Evolutionary conservation across 2,113 vertebrate species (phyloP).

Genomic region (Diphyllodes magnificus): DNA sequence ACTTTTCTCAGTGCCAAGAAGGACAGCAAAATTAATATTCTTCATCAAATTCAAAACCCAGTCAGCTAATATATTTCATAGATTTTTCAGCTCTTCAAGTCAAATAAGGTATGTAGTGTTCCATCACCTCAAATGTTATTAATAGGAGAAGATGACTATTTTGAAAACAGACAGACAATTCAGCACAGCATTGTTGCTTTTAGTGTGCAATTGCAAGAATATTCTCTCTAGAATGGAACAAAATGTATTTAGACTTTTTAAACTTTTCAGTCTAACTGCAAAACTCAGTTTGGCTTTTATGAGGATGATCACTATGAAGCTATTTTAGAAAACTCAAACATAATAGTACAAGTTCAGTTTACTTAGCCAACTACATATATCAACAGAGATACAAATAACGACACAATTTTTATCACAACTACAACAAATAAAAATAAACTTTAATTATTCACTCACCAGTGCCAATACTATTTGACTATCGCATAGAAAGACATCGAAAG

Average conservation of each 20-base stretch:
- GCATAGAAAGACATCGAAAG: background rate
- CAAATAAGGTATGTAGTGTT: background rate
- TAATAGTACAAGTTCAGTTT: background rate
- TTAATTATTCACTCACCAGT: constrained; percentile 25
- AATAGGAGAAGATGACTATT: background rate
- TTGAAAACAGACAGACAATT: background rate
- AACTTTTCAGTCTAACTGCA: background rate
- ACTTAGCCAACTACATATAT: background rate
- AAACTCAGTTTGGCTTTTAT: background rate
- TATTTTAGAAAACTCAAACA: background rate
- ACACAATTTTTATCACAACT: background rate
- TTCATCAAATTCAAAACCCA: background rate
- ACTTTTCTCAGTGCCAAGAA: background rate
- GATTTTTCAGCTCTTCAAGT: background rate
- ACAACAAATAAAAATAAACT: background rate
- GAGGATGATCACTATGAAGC: background rate
- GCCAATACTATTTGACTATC: background rate
- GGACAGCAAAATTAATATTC: background rate
- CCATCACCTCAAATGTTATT: background rate
- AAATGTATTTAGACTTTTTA: background rate
- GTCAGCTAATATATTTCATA: background rate
- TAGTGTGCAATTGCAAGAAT: background rate
- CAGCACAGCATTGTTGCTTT: background rate
- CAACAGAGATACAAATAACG: background rate
- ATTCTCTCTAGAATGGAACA: background rate